These are phyloP conservation scores for Patiria miniata DNA, from an alignment of 35 echinoderm and acorn worm genomes.

Conservation along the genomic window DNA sequence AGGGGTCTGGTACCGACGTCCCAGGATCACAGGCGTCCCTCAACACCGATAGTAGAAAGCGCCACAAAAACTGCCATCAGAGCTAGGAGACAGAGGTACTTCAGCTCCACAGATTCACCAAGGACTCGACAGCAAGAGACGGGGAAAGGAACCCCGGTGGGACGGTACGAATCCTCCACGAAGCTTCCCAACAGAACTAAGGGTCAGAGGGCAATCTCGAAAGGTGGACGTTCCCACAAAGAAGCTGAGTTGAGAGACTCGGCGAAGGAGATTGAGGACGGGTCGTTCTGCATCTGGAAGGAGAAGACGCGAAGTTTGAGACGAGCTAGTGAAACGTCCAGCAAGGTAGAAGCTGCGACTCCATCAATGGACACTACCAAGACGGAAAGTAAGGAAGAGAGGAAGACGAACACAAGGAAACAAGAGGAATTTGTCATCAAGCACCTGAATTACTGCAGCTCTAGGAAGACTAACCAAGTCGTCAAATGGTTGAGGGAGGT, in stretches of 20 bases:
- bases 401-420: background rate
- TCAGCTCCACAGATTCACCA: background rate
- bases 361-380: background rate
- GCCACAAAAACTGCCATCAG: background rate
- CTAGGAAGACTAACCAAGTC: constrained; percentile 7
- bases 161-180: background rate
- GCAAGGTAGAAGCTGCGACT: background rate
- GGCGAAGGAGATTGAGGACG: background rate
- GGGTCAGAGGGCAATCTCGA: background rate
- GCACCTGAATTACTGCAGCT: constrained; percentile 17
- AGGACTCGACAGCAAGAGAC: background rate
- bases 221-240: background rate
- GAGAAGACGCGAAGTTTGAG: background rate
- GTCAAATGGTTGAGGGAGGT: background rate
- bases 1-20: background rate
- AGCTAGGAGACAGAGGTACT: background rate
- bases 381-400: background rate
- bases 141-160: background rate
- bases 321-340: constrained; percentile 10
- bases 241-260: background rate
- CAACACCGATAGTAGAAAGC: background rate
- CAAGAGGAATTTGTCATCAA: constrained; percentile 2
- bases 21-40: background rate
- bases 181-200: background rate
- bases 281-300: constrained; percentile 4